Evolutionary conservation across 1,140 invertebrate genomes (phyloP).

Genomic region (Listronotus bonariensis): DNA sequence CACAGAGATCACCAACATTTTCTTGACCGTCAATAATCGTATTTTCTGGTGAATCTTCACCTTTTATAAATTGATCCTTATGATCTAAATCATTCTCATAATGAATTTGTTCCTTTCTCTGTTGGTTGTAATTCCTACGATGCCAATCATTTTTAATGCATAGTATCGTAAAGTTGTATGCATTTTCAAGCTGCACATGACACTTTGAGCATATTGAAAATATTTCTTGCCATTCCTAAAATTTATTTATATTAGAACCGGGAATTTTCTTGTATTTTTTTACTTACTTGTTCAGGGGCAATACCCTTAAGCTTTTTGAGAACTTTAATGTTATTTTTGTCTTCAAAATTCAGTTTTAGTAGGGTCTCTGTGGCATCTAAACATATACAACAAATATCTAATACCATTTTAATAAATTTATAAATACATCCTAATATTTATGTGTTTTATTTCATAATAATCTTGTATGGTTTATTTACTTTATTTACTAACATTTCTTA

Average conservation of each 20-base stretch:
- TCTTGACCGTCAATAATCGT: too few relatives aligned
- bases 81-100: neutral
- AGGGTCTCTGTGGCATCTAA: constrained; percentile 4
- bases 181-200: constrained; percentile 19
- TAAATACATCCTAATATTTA: too few relatives aligned
- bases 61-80: neutral
- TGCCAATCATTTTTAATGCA: constrained; percentile 9
- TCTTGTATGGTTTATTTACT: too few relatives aligned
- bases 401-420: neutral
- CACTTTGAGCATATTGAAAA: constrained; percentile 30
- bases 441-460: too few relatives aligned
- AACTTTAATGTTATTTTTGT: constrained; percentile 19
- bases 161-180: constrained; percentile 15
- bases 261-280: neutral
- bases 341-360: neutral
- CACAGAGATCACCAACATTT: neutral
- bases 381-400: constrained; percentile 4
- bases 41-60: neutral
- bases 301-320: constrained; percentile 22
- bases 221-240: constrained; percentile 22
- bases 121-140: neutral
- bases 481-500: too few relatives aligned
- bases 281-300: constrained; percentile 28
- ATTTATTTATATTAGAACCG: constrained; percentile 7
- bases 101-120: neutral